Percentiles rank a stretch among this genome's conserved stretches.
Evolutionary conservation across 2,113 vertebrate genomes (phyloP).

Genomic region (Catharus fuscescens): DNA sequence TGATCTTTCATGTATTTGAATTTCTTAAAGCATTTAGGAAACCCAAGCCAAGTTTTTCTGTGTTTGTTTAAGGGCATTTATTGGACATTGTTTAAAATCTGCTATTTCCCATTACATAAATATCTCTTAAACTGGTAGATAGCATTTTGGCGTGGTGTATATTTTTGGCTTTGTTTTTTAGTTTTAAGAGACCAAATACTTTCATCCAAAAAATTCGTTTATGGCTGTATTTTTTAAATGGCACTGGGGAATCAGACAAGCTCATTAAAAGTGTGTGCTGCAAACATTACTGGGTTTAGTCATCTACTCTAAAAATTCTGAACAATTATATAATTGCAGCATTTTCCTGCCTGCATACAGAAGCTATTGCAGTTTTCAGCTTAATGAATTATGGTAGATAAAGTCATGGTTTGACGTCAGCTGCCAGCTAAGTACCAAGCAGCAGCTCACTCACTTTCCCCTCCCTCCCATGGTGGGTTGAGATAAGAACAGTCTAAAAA

Average conservation of each 20-base stretch:
- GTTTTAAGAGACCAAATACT: neutral
- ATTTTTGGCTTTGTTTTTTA: neutral
- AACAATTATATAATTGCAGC: neutral
- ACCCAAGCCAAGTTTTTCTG: neutral
- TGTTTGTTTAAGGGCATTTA: neutral
- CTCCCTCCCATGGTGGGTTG: neutral
- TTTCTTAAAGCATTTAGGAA: neutral
- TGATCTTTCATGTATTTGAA: neutral
- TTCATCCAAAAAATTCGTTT: neutral
- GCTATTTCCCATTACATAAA: neutral
- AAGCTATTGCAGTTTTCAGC: neutral
- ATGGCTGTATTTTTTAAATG: neutral
- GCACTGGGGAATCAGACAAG: neutral
- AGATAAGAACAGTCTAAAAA: neutral
- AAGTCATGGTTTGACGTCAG: neutral
- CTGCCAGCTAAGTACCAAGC: neutral
- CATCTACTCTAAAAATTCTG: neutral
- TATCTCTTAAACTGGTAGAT: neutral
- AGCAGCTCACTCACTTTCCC: neutral
- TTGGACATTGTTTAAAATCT: neutral
- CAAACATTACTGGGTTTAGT: neutral
- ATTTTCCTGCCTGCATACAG: neutral
- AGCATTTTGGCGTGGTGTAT: neutral
- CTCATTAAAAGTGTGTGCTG: neutral
- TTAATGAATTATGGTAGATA: neutral